Evolutionary conservation across 2,888 invertebrate genomes (phyloP).

Genomic region (Allacma fusca): DNA sequence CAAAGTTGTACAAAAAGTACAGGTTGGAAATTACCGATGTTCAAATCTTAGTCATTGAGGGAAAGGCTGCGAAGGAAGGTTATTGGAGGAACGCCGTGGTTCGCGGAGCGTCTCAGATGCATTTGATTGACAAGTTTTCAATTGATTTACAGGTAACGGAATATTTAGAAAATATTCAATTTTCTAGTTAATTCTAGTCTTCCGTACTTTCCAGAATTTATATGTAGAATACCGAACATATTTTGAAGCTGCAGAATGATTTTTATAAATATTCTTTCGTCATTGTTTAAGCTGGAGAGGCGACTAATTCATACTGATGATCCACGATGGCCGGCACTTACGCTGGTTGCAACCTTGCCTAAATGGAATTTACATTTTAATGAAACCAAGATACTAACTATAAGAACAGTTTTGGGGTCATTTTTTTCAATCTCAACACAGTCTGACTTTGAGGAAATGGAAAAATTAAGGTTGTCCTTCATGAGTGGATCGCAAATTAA

Average conservation of each 20-base stretch:
- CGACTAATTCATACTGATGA: conserved; percentile 82
- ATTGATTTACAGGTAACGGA: conserved; percentile 69
- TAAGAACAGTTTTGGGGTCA: conserved; percentile 69
- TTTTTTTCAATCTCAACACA: conserved; percentile 44
- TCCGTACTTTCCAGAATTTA: no score
- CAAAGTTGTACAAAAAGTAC: conserved; percentile 62
- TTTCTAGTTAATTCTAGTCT: no score
- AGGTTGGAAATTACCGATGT: conserved; percentile 77
- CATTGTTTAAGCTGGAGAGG: conserved; percentile 74
- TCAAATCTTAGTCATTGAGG: conserved; percentile 87
- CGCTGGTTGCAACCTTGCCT: conserved; percentile 84
- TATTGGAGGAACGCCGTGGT: conserved; percentile 89
- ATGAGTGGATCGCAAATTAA: conserved; percentile 54
- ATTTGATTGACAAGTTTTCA: conserved; percentile 83
- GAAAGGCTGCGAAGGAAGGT: conserved; percentile 70
- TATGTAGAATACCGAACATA: no score
- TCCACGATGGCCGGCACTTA: conserved; percentile 85
- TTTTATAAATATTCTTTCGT: not conserved
- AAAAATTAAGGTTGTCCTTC: conserved; percentile 47
- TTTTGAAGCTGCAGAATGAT: no score
- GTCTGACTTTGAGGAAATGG: conserved; percentile 20
- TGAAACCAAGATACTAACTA: conserved; percentile 83
- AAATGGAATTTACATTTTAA: conserved; percentile 88
- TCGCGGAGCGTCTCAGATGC: conserved; percentile 82
- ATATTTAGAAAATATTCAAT: no score